Percentiles rank a stretch among this genome's conserved stretches.
These are phyloP conservation scores for Anoncus sp. DNA, from an alignment of 2,888 invertebrate genomes.

Conservation along the genomic window DNA sequence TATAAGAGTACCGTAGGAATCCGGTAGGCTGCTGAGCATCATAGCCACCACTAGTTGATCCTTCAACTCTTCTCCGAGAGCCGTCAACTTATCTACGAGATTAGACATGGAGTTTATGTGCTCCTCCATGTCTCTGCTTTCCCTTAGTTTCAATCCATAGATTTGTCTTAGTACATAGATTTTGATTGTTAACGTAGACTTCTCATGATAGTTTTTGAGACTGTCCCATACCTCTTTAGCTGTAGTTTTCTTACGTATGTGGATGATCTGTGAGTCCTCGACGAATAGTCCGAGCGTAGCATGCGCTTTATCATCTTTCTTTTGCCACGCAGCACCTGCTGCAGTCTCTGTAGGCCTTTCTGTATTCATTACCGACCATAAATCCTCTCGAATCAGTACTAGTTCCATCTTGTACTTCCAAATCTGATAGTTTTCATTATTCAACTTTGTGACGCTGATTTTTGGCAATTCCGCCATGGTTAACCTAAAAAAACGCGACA, in stretches of 20 bases:
- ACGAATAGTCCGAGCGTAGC: constrained; percentile 51
- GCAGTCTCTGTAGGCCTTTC: neutral
- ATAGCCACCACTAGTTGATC: constrained; percentile 65
- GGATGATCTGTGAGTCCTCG: constrained; percentile 45
- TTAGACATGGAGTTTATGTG: constrained; percentile 62
- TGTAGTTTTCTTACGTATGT: constrained; percentile 3
- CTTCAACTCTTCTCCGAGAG: constrained; percentile 57
- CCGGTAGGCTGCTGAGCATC: constrained; percentile 67
- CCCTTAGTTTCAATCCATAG: neutral
- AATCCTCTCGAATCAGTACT: constrained; percentile 61
- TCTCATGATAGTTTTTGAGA: constrained; percentile 39
- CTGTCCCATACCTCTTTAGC: constrained; percentile 19
- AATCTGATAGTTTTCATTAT: constrained; percentile 54
- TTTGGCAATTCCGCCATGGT: constrained; percentile 20
- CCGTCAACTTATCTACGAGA: constrained; percentile 51
- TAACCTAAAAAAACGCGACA: constrained; percentile 20
- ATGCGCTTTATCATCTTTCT: constrained; percentile 51
- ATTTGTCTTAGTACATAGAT: constrained; percentile 37
- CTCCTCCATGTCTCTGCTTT: neutral
- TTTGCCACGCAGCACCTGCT: constrained; percentile 31
- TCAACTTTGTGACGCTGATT: constrained; percentile 32
- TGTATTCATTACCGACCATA: constrained; percentile 52
- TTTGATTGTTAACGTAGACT: constrained; percentile 53
- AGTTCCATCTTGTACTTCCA: constrained; percentile 64
- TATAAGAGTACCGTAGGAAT: constrained; percentile 66